Evolutionary conservation across 1,140 invertebrate genomes (phyloP).

Genomic region (Papilio polytes): DNA sequence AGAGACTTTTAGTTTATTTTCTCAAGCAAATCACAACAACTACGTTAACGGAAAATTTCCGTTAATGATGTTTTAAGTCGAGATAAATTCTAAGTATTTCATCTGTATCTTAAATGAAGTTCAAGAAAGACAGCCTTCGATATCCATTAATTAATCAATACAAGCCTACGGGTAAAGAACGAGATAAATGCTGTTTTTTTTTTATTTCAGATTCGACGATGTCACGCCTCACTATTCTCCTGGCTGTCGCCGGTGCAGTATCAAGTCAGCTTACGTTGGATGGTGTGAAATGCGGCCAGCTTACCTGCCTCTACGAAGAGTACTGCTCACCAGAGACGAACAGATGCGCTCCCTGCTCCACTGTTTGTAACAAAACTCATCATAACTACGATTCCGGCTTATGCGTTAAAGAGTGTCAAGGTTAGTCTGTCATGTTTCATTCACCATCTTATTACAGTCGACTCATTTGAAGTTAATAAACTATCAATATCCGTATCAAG

Average conservation of each 20-base stretch:
- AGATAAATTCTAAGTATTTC: background rate
- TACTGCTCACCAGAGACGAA: conserved; percentile 84
- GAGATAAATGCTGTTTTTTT: conserved; percentile 28
- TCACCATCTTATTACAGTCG: too few species aligned
- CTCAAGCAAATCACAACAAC: background rate
- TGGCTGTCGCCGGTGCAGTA: conserved; percentile 61
- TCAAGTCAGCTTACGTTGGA: conserved; percentile 70
- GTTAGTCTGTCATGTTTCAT: conserved; percentile 58
- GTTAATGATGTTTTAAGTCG: background rate
- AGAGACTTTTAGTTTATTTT: background rate
- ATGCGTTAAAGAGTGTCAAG: conserved; percentile 83
- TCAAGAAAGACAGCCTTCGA: background rate
- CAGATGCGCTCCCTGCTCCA: conserved; percentile 80
- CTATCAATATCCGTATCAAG: too few species aligned
- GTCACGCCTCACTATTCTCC: conserved; percentile 63
- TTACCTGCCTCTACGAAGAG: conserved; percentile 79
- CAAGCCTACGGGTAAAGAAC: conserved; percentile 14
- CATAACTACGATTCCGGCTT: conserved; percentile 82
- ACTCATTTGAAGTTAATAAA: too few species aligned
- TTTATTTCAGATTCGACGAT: conserved; percentile 57
- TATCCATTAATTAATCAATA: conserved; percentile 6
- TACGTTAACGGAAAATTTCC: conserved; percentile 39
- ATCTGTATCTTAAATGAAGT: background rate
- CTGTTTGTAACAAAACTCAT: conserved; percentile 77
- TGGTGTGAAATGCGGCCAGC: conserved; percentile 79